Evolutionary conservation across 2,888 invertebrate genomes (phyloP).

Genomic region (Rugalucina vietnamica): DNA sequence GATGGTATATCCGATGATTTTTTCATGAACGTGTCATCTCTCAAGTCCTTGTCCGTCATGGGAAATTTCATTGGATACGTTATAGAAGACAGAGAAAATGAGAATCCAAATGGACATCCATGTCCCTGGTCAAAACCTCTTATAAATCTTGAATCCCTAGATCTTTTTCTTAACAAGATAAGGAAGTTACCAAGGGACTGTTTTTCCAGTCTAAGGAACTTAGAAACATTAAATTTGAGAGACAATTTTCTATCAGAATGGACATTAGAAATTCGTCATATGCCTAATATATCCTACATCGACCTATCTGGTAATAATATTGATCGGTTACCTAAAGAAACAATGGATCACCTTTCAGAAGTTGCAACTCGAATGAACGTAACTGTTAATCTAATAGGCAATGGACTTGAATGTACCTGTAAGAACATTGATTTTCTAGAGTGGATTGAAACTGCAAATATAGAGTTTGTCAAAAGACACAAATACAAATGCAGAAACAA

Average conservation of each 20-base stretch:
- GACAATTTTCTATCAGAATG: slow-evolving; percentile 20
- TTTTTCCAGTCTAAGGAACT: background rate
- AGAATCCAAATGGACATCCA: no score
- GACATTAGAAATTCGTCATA: background rate
- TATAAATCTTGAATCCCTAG: background rate
- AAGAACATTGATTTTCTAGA: slow-evolving; percentile 15
- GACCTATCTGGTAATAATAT: slow-evolving; percentile 31
- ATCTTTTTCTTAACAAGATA: background rate
- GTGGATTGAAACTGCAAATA: slow-evolving; percentile 22
- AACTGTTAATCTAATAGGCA: slow-evolving; percentile 27
- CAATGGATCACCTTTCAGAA: background rate
- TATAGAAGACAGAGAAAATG: slow-evolving; percentile 9
- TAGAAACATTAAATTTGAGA: slow-evolving; percentile 36
- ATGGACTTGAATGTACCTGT: slow-evolving; percentile 26
- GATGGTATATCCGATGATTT: background rate
- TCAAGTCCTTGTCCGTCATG: slow-evolving; percentile 26
- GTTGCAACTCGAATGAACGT: background rate
- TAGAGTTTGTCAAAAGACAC: background rate
- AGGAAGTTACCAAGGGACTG: background rate
- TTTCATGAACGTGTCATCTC: background rate
- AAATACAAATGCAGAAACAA: slow-evolving; percentile 18
- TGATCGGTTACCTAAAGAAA: background rate
- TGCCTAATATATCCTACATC: slow-evolving; percentile 24
- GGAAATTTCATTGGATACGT: slow-evolving; percentile 33
- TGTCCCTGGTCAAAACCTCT: slow-evolving; percentile 22